Evolutionary conservation across 1,140 invertebrate genomes (phyloP).

Genomic region (Melanaphis sacchari): DNA sequence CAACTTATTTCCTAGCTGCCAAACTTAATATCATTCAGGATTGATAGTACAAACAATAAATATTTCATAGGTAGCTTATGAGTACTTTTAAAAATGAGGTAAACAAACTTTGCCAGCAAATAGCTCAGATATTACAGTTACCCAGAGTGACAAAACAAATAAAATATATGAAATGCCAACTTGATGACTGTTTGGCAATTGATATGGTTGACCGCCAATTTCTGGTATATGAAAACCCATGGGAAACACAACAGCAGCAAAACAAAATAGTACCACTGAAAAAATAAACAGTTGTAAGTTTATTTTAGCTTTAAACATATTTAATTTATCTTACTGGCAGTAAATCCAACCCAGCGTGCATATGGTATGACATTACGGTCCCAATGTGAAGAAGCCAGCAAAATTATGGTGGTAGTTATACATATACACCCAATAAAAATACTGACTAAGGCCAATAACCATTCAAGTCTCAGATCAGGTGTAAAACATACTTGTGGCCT

Average conservation of each 20-base stretch:
- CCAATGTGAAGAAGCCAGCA: constrained; percentile 88
- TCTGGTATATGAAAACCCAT: constrained; percentile 95
- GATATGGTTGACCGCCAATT: constrained; percentile 94
- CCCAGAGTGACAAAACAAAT: constrained; percentile 93
- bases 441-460: constrained; percentile 87
- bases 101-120: constrained; percentile 98
- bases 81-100: constrained; percentile 81
- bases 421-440: constrained; percentile 93
- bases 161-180: constrained; percentile 95
- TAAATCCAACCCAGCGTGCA: constrained; percentile 94
- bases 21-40: background rate
- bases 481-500: constrained; percentile 86
- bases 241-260: constrained; percentile 94
- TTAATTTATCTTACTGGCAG: constrained; percentile 77
- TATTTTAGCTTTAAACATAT: background rate
- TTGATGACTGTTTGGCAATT: constrained; percentile 93
- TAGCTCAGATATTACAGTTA: constrained; percentile 93
- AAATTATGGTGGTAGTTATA: constrained; percentile 88
- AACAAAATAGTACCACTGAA: constrained; percentile 94
- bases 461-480: constrained; percentile 86
- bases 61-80: background rate
- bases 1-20: background rate
- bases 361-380: constrained; percentile 89
- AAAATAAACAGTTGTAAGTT: constrained; percentile 59
- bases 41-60: background rate